Conservation (phyloP, 53 echinoderm and acorn worm species). For the Mesocentrotus franciscanus region DNA sequence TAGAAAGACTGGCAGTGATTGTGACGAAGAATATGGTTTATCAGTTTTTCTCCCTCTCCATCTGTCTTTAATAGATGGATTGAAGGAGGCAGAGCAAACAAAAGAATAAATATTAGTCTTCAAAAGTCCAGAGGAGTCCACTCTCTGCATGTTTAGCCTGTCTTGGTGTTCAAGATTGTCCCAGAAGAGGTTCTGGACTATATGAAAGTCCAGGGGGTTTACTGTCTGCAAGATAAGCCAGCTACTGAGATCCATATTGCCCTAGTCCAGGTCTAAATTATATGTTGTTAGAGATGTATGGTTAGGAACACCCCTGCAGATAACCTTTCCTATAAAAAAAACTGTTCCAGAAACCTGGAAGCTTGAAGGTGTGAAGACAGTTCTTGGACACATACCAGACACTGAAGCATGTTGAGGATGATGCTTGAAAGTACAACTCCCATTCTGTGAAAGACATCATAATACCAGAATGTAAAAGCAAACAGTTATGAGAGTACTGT, state of each 20-base stretch:
- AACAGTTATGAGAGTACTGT: constrained; percentile 36
- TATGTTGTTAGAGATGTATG: not conserved
- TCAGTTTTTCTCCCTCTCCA: too few relatives aligned
- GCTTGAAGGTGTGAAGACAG: not conserved
- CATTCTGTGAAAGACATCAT: constrained; percentile 4
- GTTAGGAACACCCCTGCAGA: not conserved
- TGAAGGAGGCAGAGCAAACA: not conserved
- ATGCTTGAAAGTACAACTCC: not conserved
- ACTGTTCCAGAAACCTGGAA: not conserved
- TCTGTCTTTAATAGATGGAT: not conserved
- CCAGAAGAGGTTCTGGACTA: not conserved
- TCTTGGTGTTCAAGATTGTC: not conserved
- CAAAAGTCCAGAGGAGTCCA: not conserved
- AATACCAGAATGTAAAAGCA: not conserved
- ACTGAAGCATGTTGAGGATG: not conserved
- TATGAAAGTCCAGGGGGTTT: not conserved
- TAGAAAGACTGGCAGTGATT: constrained; percentile 32
- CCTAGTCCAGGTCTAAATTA: not conserved
- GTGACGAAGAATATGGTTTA: not conserved
- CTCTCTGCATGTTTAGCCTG: not conserved
- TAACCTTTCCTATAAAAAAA: not conserved
- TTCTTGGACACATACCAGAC: not conserved
- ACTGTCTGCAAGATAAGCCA: not conserved
- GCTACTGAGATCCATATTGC: not conserved
- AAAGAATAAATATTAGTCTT: not conserved